Percentiles rank a stretch among this genome's conserved stretches.
Evolutionary conservation across 2,113 vertebrate genomes (phyloP).

Genomic region (Boulengerochromis microlepis): DNA sequence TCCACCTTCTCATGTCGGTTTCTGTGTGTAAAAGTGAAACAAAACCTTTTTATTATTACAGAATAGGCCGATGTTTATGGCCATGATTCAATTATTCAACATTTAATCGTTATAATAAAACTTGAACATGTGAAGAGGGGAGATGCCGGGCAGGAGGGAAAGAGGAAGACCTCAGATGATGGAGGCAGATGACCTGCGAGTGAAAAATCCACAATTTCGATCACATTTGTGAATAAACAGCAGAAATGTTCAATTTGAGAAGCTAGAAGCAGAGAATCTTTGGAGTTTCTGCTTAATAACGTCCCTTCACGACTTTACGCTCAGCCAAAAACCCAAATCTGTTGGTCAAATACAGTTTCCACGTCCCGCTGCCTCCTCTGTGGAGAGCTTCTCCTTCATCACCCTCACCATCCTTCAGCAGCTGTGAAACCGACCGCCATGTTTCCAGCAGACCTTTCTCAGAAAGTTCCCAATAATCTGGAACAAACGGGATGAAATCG

Average conservation of each 20-base stretch:
- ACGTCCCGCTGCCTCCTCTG: neutral
- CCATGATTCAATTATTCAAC: rapidly evolving
- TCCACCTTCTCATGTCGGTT: neutral
- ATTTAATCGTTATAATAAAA: neutral
- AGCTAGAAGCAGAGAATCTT: neutral
- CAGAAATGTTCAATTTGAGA: neutral
- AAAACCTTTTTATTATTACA: neutral
- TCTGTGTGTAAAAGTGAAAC: neutral
- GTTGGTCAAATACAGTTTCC: neutral
- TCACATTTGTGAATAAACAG: neutral
- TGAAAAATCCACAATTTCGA: neutral
- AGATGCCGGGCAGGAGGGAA: neutral
- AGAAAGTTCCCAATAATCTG: neutral
- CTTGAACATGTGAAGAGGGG: neutral
- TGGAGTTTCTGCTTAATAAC: neutral
- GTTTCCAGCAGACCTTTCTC: neutral
- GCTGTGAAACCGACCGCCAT: neutral
- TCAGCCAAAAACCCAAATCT: neutral
- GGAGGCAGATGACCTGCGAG: neutral
- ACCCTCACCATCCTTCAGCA: neutral
- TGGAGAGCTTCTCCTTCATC: neutral
- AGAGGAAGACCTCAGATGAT: neutral
- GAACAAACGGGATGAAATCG: neutral
- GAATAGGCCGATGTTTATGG: rapidly evolving
- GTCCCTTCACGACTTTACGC: rapidly evolving